A percentile compares a stretch with the other conserved stretches of the same genome.
Conservation (phyloP, 2,888 invertebrate species). For the Chironomus riparius region DNA sequence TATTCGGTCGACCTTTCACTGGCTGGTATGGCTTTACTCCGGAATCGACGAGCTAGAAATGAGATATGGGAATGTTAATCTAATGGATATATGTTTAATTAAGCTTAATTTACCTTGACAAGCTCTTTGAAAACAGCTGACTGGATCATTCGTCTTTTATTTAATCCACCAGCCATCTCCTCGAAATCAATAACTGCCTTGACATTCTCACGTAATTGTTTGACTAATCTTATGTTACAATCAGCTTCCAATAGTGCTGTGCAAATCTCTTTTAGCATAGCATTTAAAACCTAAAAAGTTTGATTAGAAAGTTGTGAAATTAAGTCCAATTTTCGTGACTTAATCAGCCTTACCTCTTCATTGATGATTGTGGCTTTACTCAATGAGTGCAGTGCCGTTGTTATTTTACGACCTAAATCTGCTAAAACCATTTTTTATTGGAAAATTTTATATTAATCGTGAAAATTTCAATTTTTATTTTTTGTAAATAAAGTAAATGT, state of each 20-base stretch:
- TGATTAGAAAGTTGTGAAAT: constrained; percentile 5
- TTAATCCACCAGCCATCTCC: constrained; percentile 98
- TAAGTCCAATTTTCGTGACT: constrained; percentile 5
- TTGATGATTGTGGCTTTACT: constrained; percentile 98
- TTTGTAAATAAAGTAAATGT: background rate
- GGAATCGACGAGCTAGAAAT: constrained; percentile 95
- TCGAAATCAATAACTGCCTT: constrained; percentile 96
- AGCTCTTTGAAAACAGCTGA: constrained; percentile 98
- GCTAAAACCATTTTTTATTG: constrained; percentile 88
- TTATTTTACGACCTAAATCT: constrained; percentile 98
- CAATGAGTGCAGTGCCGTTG: constrained; percentile 91
- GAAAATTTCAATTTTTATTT: background rate
- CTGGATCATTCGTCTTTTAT: constrained; percentile 97
- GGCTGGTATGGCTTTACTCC: constrained; percentile 96
- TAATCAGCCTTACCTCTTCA: constrained; percentile 66
- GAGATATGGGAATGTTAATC: constrained; percentile 32
- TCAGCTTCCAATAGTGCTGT: constrained; percentile 95
- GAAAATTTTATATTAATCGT: background rate
- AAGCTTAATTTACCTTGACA: constrained; percentile 60
- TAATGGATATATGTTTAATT: too few relatives aligned
- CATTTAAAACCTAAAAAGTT: constrained; percentile 76
- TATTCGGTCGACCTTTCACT: constrained; percentile 85
- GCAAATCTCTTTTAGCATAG: constrained; percentile 98
- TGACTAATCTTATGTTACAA: constrained; percentile 91
- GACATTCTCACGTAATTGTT: constrained; percentile 94